A percentile compares a stretch with the other conserved stretches of the same genome.
These are phyloP conservation scores for Onychomys arenicola DNA, from an alignment of 2,797 vertebrate species.

Conservation along the genomic window DNA sequence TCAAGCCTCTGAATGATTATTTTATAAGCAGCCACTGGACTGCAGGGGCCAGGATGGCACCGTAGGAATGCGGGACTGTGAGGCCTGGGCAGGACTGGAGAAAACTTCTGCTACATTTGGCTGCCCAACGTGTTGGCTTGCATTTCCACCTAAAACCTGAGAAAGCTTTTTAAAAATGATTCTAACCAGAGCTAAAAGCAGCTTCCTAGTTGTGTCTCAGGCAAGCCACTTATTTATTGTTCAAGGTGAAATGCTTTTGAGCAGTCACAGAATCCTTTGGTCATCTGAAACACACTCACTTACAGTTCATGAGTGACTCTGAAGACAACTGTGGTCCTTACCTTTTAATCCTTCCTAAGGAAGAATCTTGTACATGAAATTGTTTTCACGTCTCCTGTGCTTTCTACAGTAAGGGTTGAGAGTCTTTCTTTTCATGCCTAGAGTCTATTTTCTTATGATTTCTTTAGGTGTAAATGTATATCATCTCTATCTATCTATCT, in stretches of 20 bases:
- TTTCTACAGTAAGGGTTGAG: background rate
- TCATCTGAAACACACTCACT: background rate
- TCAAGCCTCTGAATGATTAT: too few relatives aligned
- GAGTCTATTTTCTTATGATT: background rate
- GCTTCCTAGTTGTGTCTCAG: too few relatives aligned
- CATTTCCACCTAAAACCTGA: too few relatives aligned
- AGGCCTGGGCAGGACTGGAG: too few relatives aligned
- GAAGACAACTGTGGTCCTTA: background rate
- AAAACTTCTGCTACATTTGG: too few relatives aligned
- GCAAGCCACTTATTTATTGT: background rate
- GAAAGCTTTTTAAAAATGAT: too few relatives aligned
- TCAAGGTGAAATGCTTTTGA: background rate
- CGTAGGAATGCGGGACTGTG: too few relatives aligned
- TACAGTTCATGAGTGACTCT: background rate
- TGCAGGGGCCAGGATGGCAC: too few relatives aligned
- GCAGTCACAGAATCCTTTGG: background rate
- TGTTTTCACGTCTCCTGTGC: background rate
- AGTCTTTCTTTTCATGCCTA: background rate
- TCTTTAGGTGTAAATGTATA: background rate
- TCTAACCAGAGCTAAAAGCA: too few relatives aligned
- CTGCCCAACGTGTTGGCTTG: too few relatives aligned
- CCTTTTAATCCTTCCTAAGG: background rate
- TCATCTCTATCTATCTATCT: too few relatives aligned
- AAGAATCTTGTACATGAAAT: background rate
- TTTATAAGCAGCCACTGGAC: too few relatives aligned